phyloP scores from a whole-genome alignment of 23 tunicate genomes.

The Aplidium turbinatum region DNA sequence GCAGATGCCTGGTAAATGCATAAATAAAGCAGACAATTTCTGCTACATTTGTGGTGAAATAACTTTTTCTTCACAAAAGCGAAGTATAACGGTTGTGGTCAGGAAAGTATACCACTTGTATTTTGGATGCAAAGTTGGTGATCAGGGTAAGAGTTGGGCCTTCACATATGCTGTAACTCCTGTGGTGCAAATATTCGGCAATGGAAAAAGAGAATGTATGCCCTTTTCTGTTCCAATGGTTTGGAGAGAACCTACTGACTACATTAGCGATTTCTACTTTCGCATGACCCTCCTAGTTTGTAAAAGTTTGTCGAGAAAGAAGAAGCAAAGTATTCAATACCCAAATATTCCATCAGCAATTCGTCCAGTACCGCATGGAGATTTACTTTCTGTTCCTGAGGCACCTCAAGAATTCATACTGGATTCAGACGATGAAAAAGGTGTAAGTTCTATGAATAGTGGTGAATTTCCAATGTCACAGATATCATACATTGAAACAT shows the following conservation, averaged over 20 bases:
- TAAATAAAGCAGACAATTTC: conserved; percentile 27
- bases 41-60: conserved; percentile 32
- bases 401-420: conserved; percentile 38
- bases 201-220: conserved; percentile 19
- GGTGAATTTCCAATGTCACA: conserved; percentile 25
- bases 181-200: conserved; percentile 17
- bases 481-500: conserved; percentile 19
- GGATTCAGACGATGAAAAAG: no score
- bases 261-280: conserved; percentile 24
- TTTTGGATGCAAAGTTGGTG: conserved; percentile 39
- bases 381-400: conserved; percentile 14
- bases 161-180: conserved; percentile 18
- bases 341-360: conserved; percentile 22
- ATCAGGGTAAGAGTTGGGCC: conserved; percentile 44
- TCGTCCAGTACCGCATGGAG: conserved; percentile 28
- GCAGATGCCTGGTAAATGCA: conserved; percentile 37
- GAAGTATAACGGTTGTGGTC: conserved; percentile 18
- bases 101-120: conserved; percentile 40
- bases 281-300: conserved; percentile 12
- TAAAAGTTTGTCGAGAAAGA: conserved; percentile 14
- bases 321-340: conserved; percentile 14
- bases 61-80: conserved; percentile 42
- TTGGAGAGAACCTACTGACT: conserved; percentile 30
- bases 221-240: conserved; percentile 50
- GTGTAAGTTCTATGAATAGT: no score